Percentiles rank a stretch among this genome's conserved stretches.
phyloP scores from a whole-genome alignment of 2,797 vertebrate species.

The Cygnus olor region DNA sequence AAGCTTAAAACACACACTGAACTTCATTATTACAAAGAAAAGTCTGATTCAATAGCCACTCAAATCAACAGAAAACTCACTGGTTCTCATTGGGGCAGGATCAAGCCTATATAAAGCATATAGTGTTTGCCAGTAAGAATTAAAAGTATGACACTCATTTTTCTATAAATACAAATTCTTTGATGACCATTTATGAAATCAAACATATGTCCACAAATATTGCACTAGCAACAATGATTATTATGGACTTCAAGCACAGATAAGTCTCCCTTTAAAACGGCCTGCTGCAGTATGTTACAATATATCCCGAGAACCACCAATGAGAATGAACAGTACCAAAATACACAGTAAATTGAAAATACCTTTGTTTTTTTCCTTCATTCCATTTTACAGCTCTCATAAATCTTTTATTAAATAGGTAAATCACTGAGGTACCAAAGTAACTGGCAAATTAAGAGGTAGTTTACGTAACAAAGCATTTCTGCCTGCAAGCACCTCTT shows the following conservation, averaged over 20 bases:
- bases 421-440: not conserved
- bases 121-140: not conserved
- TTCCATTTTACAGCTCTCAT: not conserved
- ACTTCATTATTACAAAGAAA: not conserved
- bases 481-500: not conserved
- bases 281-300: not conserved
- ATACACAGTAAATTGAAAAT: not conserved
- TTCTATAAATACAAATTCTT: not conserved
- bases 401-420: not conserved
- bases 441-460: constrained; percentile 2
- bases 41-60: not conserved
- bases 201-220: not conserved
- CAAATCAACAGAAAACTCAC: not conserved
- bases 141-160: not conserved
- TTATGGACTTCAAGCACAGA: not conserved
- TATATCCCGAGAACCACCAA: not conserved
- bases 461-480: not conserved
- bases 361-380: not conserved
- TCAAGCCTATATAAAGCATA: not conserved
- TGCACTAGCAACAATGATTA: not conserved
- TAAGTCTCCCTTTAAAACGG: not conserved
- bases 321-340: not conserved
- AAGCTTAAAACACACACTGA: not conserved
- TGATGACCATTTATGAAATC: not conserved
- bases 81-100: not conserved